A percentile compares a stretch with the other conserved stretches of the same genome.
Conservation (phyloP, 2,888 invertebrate genomes). For the Notocelia uddmanniana region DNA sequence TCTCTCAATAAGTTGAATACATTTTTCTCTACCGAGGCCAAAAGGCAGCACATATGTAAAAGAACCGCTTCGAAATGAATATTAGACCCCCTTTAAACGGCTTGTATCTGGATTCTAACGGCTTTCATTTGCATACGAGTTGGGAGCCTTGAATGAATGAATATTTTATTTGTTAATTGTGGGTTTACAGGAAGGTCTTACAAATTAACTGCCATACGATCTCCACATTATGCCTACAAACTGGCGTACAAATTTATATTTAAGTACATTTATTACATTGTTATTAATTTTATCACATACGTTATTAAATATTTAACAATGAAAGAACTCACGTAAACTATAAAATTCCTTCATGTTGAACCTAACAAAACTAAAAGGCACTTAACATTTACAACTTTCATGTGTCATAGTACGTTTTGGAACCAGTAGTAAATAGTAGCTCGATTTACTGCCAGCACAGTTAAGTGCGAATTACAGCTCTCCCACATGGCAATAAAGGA, state of each 20-base stretch:
- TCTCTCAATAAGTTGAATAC: background rate
- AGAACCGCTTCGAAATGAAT: background rate
- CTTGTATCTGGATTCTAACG: background rate
- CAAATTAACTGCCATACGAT: too few relatives aligned
- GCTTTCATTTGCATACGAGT: constrained; percentile 22
- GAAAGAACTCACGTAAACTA: too few relatives aligned
- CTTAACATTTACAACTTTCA: background rate
- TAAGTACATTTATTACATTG: too few relatives aligned
- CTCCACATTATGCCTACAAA: too few relatives aligned
- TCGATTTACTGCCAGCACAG: background rate
- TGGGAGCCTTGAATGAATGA: too few relatives aligned
- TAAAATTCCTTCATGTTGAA: background rate
- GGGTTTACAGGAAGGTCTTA: too few relatives aligned
- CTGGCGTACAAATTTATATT: too few relatives aligned
- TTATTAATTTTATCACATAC: too few relatives aligned
- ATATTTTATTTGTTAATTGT: too few relatives aligned
- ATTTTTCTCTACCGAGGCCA: background rate
- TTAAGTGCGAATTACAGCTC: background rate
- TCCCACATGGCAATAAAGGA: background rate
- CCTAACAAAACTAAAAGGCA: background rate
- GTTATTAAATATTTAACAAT: too few relatives aligned
- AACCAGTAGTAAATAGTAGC: background rate
- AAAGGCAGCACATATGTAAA: background rate
- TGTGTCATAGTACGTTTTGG: constrained; percentile 3
- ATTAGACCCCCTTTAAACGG: background rate